phyloP scores from a whole-genome alignment of 2,113 vertebrate species.

The Actinemys pallida region DNA sequence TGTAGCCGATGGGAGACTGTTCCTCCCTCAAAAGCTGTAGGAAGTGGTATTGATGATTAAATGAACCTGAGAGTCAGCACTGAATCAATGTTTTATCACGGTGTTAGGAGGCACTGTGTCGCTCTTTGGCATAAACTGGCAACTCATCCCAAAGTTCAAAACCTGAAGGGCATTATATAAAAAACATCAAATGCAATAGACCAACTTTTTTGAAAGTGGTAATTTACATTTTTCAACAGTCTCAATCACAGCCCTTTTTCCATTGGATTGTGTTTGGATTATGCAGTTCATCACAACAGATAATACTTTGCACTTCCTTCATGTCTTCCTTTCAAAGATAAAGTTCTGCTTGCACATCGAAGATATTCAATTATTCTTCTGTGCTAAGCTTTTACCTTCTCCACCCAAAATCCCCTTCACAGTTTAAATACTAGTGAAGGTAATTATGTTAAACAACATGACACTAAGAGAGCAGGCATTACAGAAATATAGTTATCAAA shows the following conservation, averaged over 20 bases:
- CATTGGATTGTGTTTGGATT: not conserved
- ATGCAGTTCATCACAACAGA: not conserved
- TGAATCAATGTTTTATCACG: not conserved
- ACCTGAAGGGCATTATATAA: not conserved
- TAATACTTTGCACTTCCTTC: not conserved
- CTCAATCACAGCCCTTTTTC: not conserved
- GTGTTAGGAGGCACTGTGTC: not conserved
- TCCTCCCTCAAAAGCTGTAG: accelerated
- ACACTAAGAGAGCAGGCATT: not conserved
- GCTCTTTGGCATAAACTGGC: not conserved
- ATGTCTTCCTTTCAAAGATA: not conserved
- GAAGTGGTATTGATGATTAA: not conserved
- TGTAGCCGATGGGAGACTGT: not conserved
- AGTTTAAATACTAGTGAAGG: not conserved
- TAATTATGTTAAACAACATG: not conserved
- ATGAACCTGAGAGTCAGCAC: not conserved
- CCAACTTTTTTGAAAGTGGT: not conserved
- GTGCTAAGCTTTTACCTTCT: not conserved
- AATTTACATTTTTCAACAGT: not conserved
- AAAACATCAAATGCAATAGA: not conserved
- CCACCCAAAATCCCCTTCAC: not conserved
- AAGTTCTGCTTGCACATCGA: not conserved
- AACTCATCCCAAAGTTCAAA: not conserved
- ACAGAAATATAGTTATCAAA: conserved; percentile 22
- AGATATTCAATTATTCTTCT: not conserved